Base-by-base conservation (phyloP, 2,797 vertebrate genomes). In the Carduelis carduelis region DNA sequence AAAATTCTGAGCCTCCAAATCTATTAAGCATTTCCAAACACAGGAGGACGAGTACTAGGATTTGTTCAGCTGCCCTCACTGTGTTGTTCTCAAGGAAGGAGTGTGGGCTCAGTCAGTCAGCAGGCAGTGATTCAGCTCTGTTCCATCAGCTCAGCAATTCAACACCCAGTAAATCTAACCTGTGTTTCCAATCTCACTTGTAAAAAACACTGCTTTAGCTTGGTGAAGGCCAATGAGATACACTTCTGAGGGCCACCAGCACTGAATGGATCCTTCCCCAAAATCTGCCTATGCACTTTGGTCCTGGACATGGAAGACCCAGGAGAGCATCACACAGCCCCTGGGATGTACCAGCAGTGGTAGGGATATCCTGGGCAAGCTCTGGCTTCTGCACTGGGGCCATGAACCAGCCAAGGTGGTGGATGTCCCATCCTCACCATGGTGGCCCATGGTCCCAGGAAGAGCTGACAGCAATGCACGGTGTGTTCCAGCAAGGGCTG, bases 401-500 rank as follows among this genome's bases (percentile, higher is more conserved):
- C 32, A 32, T 1, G 13, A 52, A n/a, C 19, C 0, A 0, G 1
- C 13, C 5, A 2, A 9, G 30, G 46, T 44, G 66, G 32, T 5
- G 0, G 2, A 46, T 49, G 46, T 9, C 23, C 37, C 1, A 0
- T 57, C 32, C 53, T 57, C 53, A 24, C 8, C 4, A 0, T 1
- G 4, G n/a, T 2, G 35, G 27, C 26, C 32, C 0, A 0, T 5
- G 57, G 71, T n/a, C 46, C 12, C 1, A 1, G 34, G 30, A 1
- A 0, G 64, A 64, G 43, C 11, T 4, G 6, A 19, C 2, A 1
- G 77, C 2, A 13, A 5, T 4, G 23, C 43, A 15, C 0, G 0
- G 21, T 1, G 3, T 2, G 44, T 11, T 26, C 44, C 13, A 3
- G 3, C 28, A 4, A 26, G 66, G 87, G 39, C 66, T 41, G 20